Base-by-base conservation (phyloP, 2,888 invertebrate genomes). In the Oligia fasciuncula region DNA sequence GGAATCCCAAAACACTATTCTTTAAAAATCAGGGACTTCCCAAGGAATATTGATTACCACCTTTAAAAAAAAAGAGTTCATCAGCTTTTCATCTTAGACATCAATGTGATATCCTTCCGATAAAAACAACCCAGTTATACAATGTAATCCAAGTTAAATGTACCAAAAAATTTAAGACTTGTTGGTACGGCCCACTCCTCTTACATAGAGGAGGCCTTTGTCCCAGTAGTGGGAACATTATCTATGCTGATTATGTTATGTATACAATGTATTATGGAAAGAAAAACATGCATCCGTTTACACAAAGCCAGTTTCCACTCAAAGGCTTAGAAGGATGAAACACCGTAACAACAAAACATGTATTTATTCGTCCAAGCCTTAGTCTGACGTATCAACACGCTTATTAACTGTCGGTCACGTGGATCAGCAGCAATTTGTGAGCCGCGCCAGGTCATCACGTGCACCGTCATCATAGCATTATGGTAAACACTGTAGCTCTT, bases 381-480 rank as follows among this genome's bases (percentile, higher is more conserved):
- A 84, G 70, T 84, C 78, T 84, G 86, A 86, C 84, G 84, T 84
- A 71, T 68, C 62, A 74, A 60, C 74, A 70, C 57, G 84, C 68
- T 85, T 84, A 72, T 75, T 80, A 76, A 80, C 77, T 62, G 73
- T 29, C 63, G 4, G 79, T 85, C 85, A 86, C 86, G 86, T 84
- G 83, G 72, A 78, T 75, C 60, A 76, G 75, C 66, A 67, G 76
- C 65, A 72, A 83, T 87, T 85, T 86, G 80, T 85, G 62, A 74
- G 76, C 65, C 69, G 76, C 63, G 84, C 68, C 77, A 70, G 57
- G 69, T 72, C 80, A 75, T 83, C 76, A 85, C 83, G 80, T 85
- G 76, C 43, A 67, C 13, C 9, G 51, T 87, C 77, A 80, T 79
- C 74, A 85, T 85, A 49, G 77, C 19, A 77, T 80, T 74, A 81